Conservation (phyloP, 2,888 invertebrate species). For the Lasioglossum pauxillum region DNA sequence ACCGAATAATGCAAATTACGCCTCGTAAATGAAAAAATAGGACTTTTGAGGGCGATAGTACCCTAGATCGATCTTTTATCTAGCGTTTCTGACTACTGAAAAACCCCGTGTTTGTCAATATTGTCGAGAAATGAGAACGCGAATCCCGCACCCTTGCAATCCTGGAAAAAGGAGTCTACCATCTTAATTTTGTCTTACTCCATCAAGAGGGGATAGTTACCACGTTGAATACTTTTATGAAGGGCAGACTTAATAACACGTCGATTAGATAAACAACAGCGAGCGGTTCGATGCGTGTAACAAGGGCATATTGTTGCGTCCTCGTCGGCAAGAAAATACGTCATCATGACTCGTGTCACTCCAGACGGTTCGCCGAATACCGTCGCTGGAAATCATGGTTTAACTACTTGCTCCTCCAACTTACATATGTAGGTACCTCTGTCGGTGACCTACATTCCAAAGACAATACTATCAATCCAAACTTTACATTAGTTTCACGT, state of each 20-base stretch:
- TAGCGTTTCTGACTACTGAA: too few relatives aligned
- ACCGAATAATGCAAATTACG: too few relatives aligned
- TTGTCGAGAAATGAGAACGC: too few relatives aligned
- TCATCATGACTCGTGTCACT: conserved; percentile 3
- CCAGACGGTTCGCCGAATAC: background rate
- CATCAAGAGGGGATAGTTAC: background rate
- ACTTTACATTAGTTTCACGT: conserved; percentile 49
- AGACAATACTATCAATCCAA: conserved; percentile 41
- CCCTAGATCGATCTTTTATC: too few relatives aligned
- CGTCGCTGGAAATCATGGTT: conserved; percentile 8
- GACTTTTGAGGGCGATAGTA: too few relatives aligned
- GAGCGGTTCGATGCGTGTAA: too few relatives aligned
- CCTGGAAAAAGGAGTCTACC: too few relatives aligned
- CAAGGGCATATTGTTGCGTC: conserved; percentile 42
- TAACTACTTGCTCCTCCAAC: conserved; percentile 17
- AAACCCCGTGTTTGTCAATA: too few relatives aligned
- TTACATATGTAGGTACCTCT: background rate
- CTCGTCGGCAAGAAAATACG: conserved; percentile 45
- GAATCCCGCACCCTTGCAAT: too few relatives aligned
- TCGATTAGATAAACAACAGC: background rate
- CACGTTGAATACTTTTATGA: background rate
- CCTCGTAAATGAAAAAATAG: too few relatives aligned
- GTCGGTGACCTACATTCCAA: conserved; percentile 26
- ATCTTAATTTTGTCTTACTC: background rate
- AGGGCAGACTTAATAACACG: background rate